Conservation (phyloP, 2,888 invertebrate genomes). For the Phrixothrix hirtus region DNA sequence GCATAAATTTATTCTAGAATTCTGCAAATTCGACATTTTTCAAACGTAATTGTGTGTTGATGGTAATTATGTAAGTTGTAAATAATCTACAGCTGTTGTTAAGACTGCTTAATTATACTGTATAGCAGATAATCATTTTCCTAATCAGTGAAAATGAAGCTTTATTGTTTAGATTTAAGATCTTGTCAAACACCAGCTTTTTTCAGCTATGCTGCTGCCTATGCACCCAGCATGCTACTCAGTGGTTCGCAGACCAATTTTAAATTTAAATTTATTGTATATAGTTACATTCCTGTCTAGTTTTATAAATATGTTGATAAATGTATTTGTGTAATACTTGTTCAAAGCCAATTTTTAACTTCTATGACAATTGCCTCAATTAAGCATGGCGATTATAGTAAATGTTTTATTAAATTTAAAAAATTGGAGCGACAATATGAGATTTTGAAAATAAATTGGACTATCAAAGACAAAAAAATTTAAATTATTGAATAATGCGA, state of each 20-base stretch:
- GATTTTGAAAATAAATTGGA: conserved; percentile 24
- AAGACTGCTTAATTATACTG: conserved; percentile 43
- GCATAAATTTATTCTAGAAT: conserved; percentile 13
- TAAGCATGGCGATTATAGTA: conserved; percentile 13
- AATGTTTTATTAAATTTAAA: conserved; percentile 15
- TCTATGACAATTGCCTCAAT: conserved; percentile 8
- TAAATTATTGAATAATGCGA: conserved; percentile 23
- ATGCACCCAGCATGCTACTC: conserved; percentile 37
- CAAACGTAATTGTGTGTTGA: conserved; percentile 18
- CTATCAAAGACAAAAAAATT: conserved; percentile 19
- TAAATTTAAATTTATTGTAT: conserved; percentile 27
- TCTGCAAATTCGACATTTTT: conserved; percentile 15
- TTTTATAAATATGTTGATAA: conserved; percentile 28
- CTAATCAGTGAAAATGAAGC: conserved; percentile 18
- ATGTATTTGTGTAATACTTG: conserved; percentile 21
- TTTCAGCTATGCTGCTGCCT: conserved; percentile 39
- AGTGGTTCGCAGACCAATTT: conserved; percentile 38
- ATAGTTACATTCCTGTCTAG: conserved; percentile 27
- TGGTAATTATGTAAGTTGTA: conserved; percentile 25
- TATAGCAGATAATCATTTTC: conserved; percentile 34
- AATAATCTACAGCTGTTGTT: conserved; percentile 44
- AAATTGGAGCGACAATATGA: conserved; percentile 30
- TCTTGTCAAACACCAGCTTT: conserved; percentile 40
- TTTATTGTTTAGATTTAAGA: conserved; percentile 33
- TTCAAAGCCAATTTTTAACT: conserved; percentile 9